These are phyloP conservation scores for Acrocera orbiculus DNA, from an alignment of 2,888 invertebrate genomes.

Conservation along the genomic window DNA sequence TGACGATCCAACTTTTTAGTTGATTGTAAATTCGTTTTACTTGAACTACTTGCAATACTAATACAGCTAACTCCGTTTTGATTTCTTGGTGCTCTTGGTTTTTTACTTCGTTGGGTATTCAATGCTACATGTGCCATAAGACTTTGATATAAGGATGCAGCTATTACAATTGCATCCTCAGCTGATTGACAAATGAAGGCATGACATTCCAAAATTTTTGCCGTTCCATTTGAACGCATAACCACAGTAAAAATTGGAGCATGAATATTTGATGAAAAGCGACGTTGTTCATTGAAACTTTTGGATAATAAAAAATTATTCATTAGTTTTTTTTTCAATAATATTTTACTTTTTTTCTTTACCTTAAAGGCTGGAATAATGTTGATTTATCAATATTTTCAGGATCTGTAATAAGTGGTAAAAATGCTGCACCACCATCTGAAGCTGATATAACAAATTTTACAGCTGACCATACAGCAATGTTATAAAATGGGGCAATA, in stretches of 20 bases:
- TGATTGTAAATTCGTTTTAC: constrained; percentile 20
- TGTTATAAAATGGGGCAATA: constrained; percentile 71
- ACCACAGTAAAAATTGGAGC: constrained; percentile 80
- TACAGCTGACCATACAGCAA: constrained; percentile 85
- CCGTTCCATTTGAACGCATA: constrained; percentile 59
- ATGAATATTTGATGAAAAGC: constrained; percentile 38
- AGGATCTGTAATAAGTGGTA: constrained; percentile 69
- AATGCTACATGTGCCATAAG: constrained; percentile 64
- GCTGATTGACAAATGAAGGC: constrained; percentile 78
- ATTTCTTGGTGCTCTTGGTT: constrained; percentile 42
- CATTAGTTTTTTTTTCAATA: not conserved
- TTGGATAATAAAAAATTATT: constrained; percentile 5
- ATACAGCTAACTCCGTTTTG: constrained; percentile 60
- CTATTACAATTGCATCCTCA: constrained; percentile 81
- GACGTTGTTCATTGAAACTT: constrained; percentile 28
- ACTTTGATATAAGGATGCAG: constrained; percentile 78
- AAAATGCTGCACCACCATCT: constrained; percentile 50
- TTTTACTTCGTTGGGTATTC: constrained; percentile 25
- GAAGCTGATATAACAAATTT: constrained; percentile 57
- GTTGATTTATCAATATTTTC: constrained; percentile 57
- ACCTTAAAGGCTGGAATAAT: constrained; percentile 38
- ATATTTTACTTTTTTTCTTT: constrained; percentile 6
- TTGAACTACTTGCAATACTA: constrained; percentile 49
- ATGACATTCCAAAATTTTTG: constrained; percentile 73
- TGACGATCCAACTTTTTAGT: too few relatives aligned